Evolutionary conservation across 2,888 invertebrate species (phyloP), one percentile per base, ranked within the genome.

Genomic region (Cyaniris semiargus): DNA sequence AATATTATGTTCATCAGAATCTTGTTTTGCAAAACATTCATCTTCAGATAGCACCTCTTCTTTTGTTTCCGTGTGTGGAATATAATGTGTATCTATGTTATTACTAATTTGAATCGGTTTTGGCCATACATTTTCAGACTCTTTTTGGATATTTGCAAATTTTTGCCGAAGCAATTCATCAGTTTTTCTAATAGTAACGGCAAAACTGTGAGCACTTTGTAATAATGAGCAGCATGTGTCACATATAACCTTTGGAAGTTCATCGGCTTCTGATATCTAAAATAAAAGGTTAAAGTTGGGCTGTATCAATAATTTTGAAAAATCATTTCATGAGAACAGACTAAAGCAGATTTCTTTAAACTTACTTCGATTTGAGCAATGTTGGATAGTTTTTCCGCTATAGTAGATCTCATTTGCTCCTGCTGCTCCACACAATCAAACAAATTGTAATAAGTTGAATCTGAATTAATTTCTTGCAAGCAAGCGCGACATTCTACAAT

Each of bases 91-190:
- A 84, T 5, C 84, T 0, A 89, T 77, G 76, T 85, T 88, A 79
- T 86, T 89, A 6, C 89, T 87, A 0, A 93, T 80, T 80, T 88
- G 87, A 79, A 93, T 93, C 0, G 93, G 93, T 81, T 89, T 88
- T 0, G 93, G 93, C 93, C 93, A 93, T 1, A 83, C 81, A 70
- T 83, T 83, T 66, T 81, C 81, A 71, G 77, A 58, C 60, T 72
- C 27, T 15, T 38, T 6, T 21, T 76, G 66, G 7, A 83, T 79
- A 15, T 79, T 76, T 15, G 79, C 76, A 77, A 80, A 79, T 75
- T 86, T 83, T 38, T 84, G 79, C 77, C 81, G 85, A 0, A 92
- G 83, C 18, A 86, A 56, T 18, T 79, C 76, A 76, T 92, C 88
- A 81, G 83, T 88, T 6, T 81, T 82, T 75, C 84, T 82, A 1